phyloP scores from a whole-genome alignment of 2,797 vertebrate species.

The Falco berigora region DNA sequence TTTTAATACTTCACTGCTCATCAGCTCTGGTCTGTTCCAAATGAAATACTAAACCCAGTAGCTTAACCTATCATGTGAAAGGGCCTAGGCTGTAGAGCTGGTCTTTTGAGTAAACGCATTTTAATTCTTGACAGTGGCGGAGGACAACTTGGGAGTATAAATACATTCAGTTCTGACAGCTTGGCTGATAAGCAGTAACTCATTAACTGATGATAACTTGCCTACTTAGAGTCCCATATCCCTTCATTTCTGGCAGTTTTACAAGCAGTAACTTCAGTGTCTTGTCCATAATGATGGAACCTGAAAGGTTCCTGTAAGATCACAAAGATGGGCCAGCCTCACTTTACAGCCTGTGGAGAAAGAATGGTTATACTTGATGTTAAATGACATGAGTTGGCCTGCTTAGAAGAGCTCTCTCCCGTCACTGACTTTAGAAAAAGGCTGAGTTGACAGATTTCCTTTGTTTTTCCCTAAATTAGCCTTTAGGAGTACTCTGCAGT shows the following conservation, averaged over 20 bases:
- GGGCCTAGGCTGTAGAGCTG: neutral
- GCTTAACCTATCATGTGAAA: neutral
- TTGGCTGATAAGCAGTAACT: neutral
- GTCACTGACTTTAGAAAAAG: neutral
- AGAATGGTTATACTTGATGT: neutral
- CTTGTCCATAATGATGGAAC: neutral
- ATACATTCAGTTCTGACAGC: neutral
- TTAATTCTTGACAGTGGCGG: neutral
- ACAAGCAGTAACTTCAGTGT: neutral
- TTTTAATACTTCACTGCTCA: neutral
- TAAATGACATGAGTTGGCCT: neutral
- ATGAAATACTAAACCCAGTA: neutral
- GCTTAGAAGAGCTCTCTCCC: neutral
- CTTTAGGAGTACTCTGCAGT: neutral
- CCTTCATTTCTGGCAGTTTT: neutral
- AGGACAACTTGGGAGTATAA: neutral
- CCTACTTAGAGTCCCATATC: neutral
- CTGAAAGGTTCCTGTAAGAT: neutral
- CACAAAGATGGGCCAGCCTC: neutral
- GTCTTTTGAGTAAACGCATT: neutral
- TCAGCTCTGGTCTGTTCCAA: neutral
- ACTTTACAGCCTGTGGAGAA: neutral
- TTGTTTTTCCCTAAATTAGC: slow-evolving; percentile 27
- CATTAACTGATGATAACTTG: neutral
- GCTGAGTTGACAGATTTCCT: neutral